Evolutionary conservation across 2,797 vertebrate genomes (phyloP), one percentile per base, ranked within the genome.

Genomic region (Nyctibius grandis): DNA sequence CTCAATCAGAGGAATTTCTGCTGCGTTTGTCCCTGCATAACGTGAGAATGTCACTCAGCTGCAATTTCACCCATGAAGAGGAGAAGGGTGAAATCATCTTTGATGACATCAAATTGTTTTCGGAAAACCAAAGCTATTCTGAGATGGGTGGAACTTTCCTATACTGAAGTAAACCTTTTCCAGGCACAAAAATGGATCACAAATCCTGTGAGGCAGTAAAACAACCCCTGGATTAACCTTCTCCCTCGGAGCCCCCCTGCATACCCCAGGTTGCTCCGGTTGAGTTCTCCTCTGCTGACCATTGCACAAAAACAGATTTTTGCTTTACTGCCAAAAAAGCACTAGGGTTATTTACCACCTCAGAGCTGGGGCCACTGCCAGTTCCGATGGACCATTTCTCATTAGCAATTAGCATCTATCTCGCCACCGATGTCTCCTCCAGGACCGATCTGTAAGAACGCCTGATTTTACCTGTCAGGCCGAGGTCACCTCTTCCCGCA

Each of bases 251-350:
- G 11, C 67, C 76, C 69, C 65, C 20, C 50, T 42, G 48, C 53
- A 26, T 42, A 67, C 15, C 31, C 79, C 34, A 57, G 51, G 47
- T 73, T 94, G 85, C 79, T 88, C 61, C 0, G 0, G 29, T 54
- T 75, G 61, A 89, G n/a, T 88, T 96, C 75, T 68, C 29, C 82
- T 91, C 77, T 84, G 74, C 88, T 94, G 93, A 94, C 85, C 91
- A 84, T 51, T 83, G 82, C 82, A 86, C 47, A 81, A 93, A 96
- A 88, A 0, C 70, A 91, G 80, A 86, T 73, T 91, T 95, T 86
- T 91, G 76, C 70, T 88, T 78, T 82, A 51, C 63, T 89, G 80
- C 83, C 93, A 91, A 31, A 88, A 88, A 51, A 73, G 34, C 19
- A 19, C 65, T 90, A 11, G 54, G n/a, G 59, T 91, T 94, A 78